Base-by-base conservation (phyloP, 2,888 invertebrate species). In the Argyra leucocephala region DNA sequence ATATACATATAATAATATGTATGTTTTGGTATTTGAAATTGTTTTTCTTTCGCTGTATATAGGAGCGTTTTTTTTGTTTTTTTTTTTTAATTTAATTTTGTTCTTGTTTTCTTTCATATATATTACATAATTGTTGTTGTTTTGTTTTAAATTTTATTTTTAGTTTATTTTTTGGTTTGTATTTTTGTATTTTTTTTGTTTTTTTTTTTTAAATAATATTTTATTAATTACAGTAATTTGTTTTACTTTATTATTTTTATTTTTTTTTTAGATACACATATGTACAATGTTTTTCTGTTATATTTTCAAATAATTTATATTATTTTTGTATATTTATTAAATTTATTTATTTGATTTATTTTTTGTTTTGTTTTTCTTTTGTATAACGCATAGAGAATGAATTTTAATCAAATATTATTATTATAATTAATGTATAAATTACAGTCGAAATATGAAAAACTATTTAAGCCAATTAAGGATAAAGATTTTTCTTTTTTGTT, bases 181-280 rank as follows among this genome's bases (percentile, higher is more conserved):
- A 48, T 48, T 48, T 48, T 48, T 31, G 12, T 6, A 18, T 48
- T 48, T 18, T 48, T 48, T 48, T 15, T 48, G 2, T 48, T 48
- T 48, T 48, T 48, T 18, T 48, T 48, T 48, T 48, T 48, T 48
- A 37, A 37, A 37, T 48, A 48, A 48, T 31, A 31, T 31, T 26
- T 31, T 31, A 4, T 31, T 31, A 48, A 48, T 37, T 48, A 48
- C 48, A 48, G n/a, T 48, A 48, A 48, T 18, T 48, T 48, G 48
- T 48, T 48, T 48, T 48, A 48, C 18, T 48, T 18, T 48, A 7
- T 31, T 31, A 7, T 31, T 31, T 31, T 31, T 10, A 31, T 31
- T 37, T 37, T 10, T 37, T 37, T 48, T 48, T 48, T 48, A 48
- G 48, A 48, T 48, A 48, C 48, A 48, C 48, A 48, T 48, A 48